These are phyloP conservation scores for Pedetes capensis DNA, from an alignment of 2,113 vertebrate genomes.

Conservation along the genomic window DNA sequence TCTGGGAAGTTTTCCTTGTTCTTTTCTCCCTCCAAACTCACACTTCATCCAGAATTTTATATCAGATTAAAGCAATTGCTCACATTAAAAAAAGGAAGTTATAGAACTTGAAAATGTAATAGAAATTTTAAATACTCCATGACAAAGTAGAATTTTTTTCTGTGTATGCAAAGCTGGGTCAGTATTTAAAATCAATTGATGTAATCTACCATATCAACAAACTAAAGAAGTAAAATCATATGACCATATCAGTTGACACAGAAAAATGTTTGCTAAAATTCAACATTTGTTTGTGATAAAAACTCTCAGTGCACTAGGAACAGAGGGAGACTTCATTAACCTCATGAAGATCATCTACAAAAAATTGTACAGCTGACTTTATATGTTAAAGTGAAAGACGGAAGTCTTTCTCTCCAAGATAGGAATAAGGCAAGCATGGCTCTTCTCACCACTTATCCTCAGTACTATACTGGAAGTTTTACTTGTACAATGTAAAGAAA, in stretches of 20 bases:
- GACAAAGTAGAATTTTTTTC: slow-evolving; percentile 5
- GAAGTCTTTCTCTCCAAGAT: no score
- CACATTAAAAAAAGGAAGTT: neutral
- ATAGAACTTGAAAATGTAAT: neutral
- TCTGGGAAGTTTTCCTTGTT: neutral
- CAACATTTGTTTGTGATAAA: neutral
- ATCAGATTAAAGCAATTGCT: neutral
- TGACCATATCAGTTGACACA: no score
- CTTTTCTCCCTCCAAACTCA: neutral
- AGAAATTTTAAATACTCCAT: neutral
- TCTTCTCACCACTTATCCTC: neutral
- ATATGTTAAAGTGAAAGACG: neutral
- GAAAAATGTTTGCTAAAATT: slow-evolving; percentile 5
- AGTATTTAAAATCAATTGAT: neutral
- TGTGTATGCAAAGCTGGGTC: neutral
- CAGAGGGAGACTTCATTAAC: neutral
- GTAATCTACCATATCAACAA: neutral
- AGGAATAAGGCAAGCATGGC: neutral
- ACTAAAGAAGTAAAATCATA: no score
- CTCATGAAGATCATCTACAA: neutral
- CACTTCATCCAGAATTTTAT: neutral
- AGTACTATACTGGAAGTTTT: neutral
- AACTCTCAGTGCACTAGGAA: neutral
- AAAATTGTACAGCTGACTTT: neutral
- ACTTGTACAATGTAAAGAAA: neutral